Conservation (phyloP, 2,113 vertebrate genomes). For the Gasterosteus aculeatus region DNA sequence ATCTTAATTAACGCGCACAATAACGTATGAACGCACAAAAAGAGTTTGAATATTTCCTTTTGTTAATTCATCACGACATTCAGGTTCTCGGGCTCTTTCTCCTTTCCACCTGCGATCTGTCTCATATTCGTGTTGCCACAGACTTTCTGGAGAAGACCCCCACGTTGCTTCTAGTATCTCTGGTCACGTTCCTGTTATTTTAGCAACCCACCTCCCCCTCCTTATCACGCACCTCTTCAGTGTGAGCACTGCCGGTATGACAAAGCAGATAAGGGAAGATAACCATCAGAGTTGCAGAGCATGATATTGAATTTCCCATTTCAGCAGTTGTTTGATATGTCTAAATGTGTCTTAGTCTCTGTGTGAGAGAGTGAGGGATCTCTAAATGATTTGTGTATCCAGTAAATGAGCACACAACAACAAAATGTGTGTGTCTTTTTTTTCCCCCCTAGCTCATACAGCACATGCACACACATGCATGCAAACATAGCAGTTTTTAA, state of each 20-base stretch:
- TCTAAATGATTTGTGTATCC: constrained; percentile 8
- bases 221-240: constrained; percentile 47
- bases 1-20: neutral
- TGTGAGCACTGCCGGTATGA: constrained; percentile 51
- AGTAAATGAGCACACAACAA: neutral
- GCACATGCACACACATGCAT: constrained; percentile 1
- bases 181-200: constrained; percentile 27
- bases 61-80: neutral
- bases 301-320: constrained; percentile 71
- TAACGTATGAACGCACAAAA: neutral
- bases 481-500: constrained; percentile 3
- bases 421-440: neutral
- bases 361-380: neutral
- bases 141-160: neutral
- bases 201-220: constrained; percentile 18
- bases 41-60: neutral
- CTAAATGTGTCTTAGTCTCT: constrained; percentile 4
- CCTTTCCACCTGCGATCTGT: neutral
- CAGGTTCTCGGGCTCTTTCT: neutral
- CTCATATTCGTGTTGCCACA: constrained; percentile 15
- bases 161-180: constrained; percentile 25
- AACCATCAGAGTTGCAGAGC: constrained; percentile 60
- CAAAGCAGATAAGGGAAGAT: constrained; percentile 55
- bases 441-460: too few species aligned
- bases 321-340: constrained; percentile 40